Conservation (phyloP, 2,797 vertebrate species). For the Heterohyrax brucei region DNA sequence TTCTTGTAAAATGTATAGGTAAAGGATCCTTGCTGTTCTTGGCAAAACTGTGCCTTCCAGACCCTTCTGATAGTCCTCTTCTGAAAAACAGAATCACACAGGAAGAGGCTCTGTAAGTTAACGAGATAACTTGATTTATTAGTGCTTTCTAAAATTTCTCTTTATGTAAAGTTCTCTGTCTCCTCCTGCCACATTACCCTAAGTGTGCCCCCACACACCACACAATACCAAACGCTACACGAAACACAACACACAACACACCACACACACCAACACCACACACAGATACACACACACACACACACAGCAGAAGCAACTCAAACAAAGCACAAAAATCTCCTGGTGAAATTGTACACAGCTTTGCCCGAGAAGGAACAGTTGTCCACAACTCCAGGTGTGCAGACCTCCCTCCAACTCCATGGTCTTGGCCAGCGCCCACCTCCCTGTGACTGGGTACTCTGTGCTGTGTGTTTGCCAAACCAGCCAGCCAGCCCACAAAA, state of each 20-base stretch:
- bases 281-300: accelerated
- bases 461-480: not conserved
- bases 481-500: not conserved
- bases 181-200: not conserved
- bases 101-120: not conserved
- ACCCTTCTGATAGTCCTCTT: conserved; percentile 90
- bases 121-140: not conserved
- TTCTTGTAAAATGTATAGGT: conserved; percentile 90
- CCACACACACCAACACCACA: accelerated
- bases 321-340: not conserved
- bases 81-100: conserved; percentile 87
- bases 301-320: not conserved
- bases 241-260: accelerated
- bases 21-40: conserved; percentile 87
- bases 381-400: not conserved
- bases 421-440: not conserved
- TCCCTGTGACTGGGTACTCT: not conserved
- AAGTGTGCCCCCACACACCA: accelerated
- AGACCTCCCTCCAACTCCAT: too few relatives aligned
- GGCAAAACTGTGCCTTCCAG: conserved; percentile 74
- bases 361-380: not conserved
- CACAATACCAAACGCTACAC: accelerated
- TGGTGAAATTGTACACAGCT: not conserved
- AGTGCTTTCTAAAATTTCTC: not conserved
- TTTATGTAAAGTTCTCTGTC: not conserved